Evolutionary conservation across 2,888 invertebrate species (phyloP).

Genomic region (Drosophila pseudotalamancana): DNA sequence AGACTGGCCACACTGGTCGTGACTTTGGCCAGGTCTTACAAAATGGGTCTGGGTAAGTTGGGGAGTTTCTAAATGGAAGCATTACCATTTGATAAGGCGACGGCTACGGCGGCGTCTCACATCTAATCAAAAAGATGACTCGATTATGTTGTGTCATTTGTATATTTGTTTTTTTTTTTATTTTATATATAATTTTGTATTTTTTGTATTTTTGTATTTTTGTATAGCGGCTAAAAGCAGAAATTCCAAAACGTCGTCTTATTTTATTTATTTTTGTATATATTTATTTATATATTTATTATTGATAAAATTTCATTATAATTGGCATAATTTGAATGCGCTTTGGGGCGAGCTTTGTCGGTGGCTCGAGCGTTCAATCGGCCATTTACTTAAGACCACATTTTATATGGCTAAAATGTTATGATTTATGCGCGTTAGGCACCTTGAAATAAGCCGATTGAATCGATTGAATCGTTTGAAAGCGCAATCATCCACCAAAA

Average conservation of each 20-base stretch:
- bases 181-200: neutral
- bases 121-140: conserved; percentile 46
- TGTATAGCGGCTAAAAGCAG: conserved; percentile 54
- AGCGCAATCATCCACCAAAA: conserved; percentile 7
- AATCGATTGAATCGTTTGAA: no score
- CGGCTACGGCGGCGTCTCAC: conserved; percentile 37
- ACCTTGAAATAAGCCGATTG: conserved; percentile 56
- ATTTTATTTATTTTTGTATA: conserved; percentile 26
- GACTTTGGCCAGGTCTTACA: conserved; percentile 9
- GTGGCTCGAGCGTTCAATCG: conserved; percentile 19
- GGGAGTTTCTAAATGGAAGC: conserved; percentile 57
- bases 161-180: conserved; percentile 25
- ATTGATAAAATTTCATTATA: conserved; percentile 69
- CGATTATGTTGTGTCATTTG: conserved; percentile 59
- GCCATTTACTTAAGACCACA: conserved; percentile 50
- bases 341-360: conserved; percentile 68
- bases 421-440: conserved; percentile 55
- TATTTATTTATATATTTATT: conserved; percentile 49
- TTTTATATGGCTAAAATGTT: conserved; percentile 58
- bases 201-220: conserved; percentile 26
- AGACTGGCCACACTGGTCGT: conserved; percentile 10
- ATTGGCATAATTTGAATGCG: conserved; percentile 76
- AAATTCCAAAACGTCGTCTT: conserved; percentile 58
- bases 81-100: conserved; percentile 62
- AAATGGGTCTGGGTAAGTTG: conserved; percentile 11